These are phyloP conservation scores for Tolmerus cingulatus DNA, from an alignment of 2,888 invertebrate genomes.

Conservation along the genomic window DNA sequence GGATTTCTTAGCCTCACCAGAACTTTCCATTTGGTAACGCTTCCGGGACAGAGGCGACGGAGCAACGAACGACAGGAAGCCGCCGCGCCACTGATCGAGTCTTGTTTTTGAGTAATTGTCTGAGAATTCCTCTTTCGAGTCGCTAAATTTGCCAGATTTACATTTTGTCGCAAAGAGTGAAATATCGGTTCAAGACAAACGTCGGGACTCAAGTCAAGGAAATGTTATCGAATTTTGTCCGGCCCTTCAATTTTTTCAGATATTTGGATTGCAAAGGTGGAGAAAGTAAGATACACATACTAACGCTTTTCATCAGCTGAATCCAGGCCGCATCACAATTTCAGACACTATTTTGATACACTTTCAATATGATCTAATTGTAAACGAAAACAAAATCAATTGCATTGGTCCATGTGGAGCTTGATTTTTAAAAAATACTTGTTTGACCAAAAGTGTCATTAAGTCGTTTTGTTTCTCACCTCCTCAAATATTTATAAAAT, in stretches of 20 bases:
- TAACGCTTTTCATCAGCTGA: too few species aligned
- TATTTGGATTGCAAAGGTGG: neutral
- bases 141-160: neutral
- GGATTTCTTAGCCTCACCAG: neutral
- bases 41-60: neutral
- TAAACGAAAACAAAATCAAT: too few species aligned
- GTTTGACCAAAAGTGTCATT: too few species aligned
- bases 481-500: too few species aligned
- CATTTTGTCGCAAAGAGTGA: neutral
- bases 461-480: too few species aligned
- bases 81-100: neutral
- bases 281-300: too few species aligned
- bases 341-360: too few species aligned
- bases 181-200: neutral
- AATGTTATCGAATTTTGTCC: neutral
- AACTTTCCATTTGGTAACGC: neutral
- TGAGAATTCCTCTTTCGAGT: neutral
- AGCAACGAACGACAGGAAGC: neutral
- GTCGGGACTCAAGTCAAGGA: neutral
- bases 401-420: too few species aligned
- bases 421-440: too few species aligned
- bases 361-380: too few species aligned
- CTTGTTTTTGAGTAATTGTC: neutral
- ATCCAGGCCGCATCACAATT: too few species aligned
- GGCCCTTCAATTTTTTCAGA: neutral